A percentile compares a stretch with the other conserved stretches of the same genome.
Conservation (phyloP, 1,140 invertebrate species). For the Coboldia fuscipes region DNA sequence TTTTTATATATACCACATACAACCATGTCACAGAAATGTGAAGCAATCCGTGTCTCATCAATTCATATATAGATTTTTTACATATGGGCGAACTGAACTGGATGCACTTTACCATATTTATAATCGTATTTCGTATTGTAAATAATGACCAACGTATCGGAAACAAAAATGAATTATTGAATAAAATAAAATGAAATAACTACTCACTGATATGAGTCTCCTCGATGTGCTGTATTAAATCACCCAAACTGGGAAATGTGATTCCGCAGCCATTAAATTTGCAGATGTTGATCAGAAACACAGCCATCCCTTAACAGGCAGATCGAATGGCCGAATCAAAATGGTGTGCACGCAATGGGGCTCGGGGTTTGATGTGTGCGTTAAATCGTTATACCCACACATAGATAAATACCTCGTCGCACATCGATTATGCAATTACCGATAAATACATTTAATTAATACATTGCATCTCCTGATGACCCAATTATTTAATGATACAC, state of each 20-base stretch:
- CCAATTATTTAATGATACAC: no score
- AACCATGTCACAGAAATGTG: slow-evolving; percentile 4
- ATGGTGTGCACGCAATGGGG: neutral
- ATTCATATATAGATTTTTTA: slow-evolving; percentile 4
- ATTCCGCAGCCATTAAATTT: slow-evolving; percentile 69
- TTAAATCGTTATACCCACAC: neutral
- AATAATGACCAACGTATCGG: no score
- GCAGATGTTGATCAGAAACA: slow-evolving; percentile 69
- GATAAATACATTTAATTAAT: no score
- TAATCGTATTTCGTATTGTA: no score
- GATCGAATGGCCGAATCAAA: slow-evolving; percentile 1
- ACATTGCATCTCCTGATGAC: no score
- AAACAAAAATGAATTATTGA: no score
- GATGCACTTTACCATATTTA: no score
- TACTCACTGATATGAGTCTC: slow-evolving; percentile 62
- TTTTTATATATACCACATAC: no score
- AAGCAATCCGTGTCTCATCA: slow-evolving; percentile 8
- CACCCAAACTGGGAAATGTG: slow-evolving; percentile 52
- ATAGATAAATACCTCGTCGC: no score
- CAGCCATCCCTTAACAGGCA: slow-evolving; percentile 39
- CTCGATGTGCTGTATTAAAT: slow-evolving; percentile 69
- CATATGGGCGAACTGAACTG: no score
- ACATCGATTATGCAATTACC: no score
- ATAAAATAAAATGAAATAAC: no score
- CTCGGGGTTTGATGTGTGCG: neutral